Conservation (phyloP, 2,797 vertebrate species). For the Acrossocheilus fasciatus region DNA sequence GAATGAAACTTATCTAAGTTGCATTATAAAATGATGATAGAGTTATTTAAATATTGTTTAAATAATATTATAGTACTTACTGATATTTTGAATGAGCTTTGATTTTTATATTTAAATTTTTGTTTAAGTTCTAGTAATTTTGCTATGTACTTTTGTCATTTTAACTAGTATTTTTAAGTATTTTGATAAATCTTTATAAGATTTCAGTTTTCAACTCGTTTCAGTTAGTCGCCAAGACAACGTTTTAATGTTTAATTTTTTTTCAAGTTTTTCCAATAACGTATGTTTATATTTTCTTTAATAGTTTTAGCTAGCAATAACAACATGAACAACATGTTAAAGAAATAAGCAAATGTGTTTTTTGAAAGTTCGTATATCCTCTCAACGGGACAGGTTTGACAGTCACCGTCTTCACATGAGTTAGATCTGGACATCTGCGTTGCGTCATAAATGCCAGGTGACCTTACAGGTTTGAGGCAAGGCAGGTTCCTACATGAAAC, state of each 20-base stretch:
- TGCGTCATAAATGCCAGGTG: slow-evolving; percentile 49
- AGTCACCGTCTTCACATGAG: slow-evolving; percentile 8
- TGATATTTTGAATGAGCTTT: not conserved
- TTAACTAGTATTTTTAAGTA: not conserved
- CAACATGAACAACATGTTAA: not conserved
- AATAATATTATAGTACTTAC: not conserved
- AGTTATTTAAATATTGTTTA: not conserved
- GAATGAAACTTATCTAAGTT: not conserved
- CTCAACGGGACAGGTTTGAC: not conserved
- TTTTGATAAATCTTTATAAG: not conserved
- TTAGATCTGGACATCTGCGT: slow-evolving; percentile 39
- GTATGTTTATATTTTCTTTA: not conserved
- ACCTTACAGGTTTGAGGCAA: slow-evolving; percentile 44
- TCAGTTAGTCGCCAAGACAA: not conserved
- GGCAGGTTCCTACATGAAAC: slow-evolving; percentile 51
- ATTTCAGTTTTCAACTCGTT: not conserved
- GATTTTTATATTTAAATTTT: not conserved
- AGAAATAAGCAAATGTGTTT: not conserved
- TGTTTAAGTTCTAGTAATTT: not conserved
- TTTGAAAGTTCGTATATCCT: not conserved
- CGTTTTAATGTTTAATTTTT: not conserved
- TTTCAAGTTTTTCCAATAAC: not conserved
- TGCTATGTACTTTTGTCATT: not conserved
- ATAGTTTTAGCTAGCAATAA: not conserved
- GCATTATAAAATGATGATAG: not conserved